Evolutionary conservation across 2,113 vertebrate species (phyloP).

Genomic region (Glaucidium brasilianum): DNA sequence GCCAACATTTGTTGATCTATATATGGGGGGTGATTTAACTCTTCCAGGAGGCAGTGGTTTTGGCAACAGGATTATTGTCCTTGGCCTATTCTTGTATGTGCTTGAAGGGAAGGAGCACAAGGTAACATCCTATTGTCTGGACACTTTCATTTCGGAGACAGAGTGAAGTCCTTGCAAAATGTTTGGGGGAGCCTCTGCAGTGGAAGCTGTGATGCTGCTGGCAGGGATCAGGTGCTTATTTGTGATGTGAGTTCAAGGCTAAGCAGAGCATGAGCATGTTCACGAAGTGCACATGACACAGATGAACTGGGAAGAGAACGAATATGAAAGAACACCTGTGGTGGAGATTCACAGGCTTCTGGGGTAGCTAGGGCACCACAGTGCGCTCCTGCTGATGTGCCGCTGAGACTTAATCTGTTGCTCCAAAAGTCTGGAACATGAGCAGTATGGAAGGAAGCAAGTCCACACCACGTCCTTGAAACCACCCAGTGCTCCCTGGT

Average conservation of each 20-base stretch:
- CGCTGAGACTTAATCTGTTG: neutral
- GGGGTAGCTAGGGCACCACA: neutral
- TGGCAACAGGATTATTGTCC: neutral
- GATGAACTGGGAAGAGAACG: neutral
- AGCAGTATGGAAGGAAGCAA: neutral
- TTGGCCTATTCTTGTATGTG: neutral
- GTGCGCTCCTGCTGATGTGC: neutral
- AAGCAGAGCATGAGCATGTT: neutral
- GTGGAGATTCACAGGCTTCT: neutral
- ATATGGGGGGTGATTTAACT: neutral
- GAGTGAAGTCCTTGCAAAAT: neutral
- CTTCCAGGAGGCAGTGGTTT: neutral
- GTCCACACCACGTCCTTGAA: neutral
- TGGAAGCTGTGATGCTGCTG: neutral
- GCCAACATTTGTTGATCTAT: neutral
- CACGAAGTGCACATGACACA: neutral
- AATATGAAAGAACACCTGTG: neutral
- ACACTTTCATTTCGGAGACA: neutral
- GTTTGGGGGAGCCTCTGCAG: neutral
- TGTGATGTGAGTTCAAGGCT: neutral
- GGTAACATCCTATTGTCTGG: neutral
- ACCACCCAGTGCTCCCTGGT: neutral
- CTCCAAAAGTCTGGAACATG: neutral
- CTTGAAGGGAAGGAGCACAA: neutral
- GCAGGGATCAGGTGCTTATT: neutral